A percentile compares a stretch with the other conserved stretches of the same genome.
phyloP scores from a whole-genome alignment of 2,888 invertebrate species.

The Polia nebulosa region DNA sequence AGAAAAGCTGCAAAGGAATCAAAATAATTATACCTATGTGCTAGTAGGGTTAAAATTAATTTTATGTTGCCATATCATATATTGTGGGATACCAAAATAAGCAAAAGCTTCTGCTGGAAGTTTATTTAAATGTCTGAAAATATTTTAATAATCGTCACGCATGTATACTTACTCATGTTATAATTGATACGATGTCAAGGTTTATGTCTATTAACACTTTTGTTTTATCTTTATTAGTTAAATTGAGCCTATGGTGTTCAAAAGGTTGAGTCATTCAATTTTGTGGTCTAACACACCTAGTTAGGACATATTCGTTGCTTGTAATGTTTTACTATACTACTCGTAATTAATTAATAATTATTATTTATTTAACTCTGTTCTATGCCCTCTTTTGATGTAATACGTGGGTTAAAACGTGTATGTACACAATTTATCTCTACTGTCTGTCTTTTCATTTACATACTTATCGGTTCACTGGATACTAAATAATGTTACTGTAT shows the following conservation, averaged over 20 bases:
- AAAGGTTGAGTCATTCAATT: slow-evolving; percentile 54
- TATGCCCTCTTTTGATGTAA: slow-evolving; percentile 50
- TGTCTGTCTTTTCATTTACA: slow-evolving; percentile 70
- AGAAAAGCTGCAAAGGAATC: slow-evolving; percentile 60
- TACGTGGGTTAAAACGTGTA: slow-evolving; percentile 59
- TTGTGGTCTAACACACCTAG: slow-evolving; percentile 25
- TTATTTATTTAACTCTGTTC: slow-evolving; percentile 49
- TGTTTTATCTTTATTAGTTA: slow-evolving; percentile 42
- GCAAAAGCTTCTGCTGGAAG: slow-evolving; percentile 16
- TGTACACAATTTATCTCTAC: slow-evolving; percentile 64
- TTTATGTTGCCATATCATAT: slow-evolving; percentile 47
- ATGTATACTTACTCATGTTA: slow-evolving; percentile 26
- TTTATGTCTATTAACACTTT: slow-evolving; percentile 28
- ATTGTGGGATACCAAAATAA: slow-evolving; percentile 37
- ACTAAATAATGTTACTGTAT: slow-evolving; percentile 69
- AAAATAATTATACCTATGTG: slow-evolving; percentile 63
- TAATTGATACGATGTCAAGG: slow-evolving; percentile 54
- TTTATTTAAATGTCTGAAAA: slow-evolving; percentile 15
- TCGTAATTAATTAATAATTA: slow-evolving; percentile 37
- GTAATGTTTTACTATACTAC: slow-evolving; percentile 26
- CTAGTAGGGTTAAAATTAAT: slow-evolving; percentile 62
- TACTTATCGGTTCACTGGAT: slow-evolving; percentile 72
- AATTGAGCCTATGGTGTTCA: slow-evolving; percentile 44
- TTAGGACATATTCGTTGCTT: slow-evolving; percentile 42
- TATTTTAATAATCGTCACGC: slow-evolving; percentile 19